These are phyloP conservation scores for Centrocercus urophasianus DNA, from an alignment of 2,113 vertebrate genomes.

Conservation along the genomic window DNA sequence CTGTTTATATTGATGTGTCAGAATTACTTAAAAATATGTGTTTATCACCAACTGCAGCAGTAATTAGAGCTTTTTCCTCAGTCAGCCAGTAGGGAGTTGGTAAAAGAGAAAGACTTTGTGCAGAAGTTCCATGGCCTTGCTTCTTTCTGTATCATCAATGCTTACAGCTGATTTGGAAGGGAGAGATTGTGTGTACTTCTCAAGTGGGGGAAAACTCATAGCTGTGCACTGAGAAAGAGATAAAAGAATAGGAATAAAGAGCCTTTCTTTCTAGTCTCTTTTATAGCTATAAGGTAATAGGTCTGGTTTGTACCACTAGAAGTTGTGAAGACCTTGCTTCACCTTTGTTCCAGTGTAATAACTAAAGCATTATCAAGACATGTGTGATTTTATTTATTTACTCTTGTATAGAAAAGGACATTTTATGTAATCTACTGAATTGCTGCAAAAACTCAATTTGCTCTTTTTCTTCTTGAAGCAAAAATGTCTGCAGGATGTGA, in stretches of 20 bases:
- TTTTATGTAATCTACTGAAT: neutral
- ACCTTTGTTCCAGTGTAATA: neutral
- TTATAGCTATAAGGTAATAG: neutral
- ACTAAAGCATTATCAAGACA: neutral
- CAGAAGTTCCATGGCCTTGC: neutral
- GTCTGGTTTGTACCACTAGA: neutral
- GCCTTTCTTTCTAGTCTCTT: neutral
- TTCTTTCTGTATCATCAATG: neutral
- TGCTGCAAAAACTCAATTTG: neutral
- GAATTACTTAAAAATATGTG: neutral
- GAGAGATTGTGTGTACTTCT: neutral
- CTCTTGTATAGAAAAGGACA: neutral
- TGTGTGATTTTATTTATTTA: neutral
- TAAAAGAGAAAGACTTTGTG: neutral
- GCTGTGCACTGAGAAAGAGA: neutral
- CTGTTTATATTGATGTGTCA: neutral
- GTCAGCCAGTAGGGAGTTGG: neutral
- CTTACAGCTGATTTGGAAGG: neutral
- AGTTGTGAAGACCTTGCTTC: neutral
- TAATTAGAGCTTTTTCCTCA: neutral
- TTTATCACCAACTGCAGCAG: neutral
- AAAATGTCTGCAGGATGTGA: constrained; percentile 78
- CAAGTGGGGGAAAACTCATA: neutral
- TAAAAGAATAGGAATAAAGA: neutral
- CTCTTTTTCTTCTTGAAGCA: constrained; percentile 63